Evolutionary conservation across 2,888 invertebrate genomes (phyloP).

Genomic region (Trissolcus japonicus): DNA sequence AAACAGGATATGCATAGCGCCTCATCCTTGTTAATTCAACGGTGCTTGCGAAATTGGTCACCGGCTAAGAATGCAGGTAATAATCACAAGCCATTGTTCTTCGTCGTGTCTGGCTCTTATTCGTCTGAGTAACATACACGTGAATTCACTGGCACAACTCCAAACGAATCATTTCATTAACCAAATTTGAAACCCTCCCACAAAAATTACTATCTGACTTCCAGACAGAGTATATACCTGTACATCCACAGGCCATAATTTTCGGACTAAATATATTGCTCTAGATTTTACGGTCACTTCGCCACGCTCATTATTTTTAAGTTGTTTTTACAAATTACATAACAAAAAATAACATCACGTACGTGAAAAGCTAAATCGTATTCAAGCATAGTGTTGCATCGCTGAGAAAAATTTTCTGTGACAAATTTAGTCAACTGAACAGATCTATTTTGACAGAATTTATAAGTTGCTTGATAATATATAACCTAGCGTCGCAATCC

Average conservation of each 20-base stretch:
- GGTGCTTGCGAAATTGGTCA: constrained; percentile 46
- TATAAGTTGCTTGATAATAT: no score
- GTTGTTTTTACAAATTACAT: no score
- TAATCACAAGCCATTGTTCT: constrained; percentile 45
- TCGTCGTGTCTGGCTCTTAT: constrained; percentile 35
- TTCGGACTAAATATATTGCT: neutral
- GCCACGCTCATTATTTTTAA: neutral
- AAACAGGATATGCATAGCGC: constrained; percentile 52
- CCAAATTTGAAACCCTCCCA: constrained; percentile 35
- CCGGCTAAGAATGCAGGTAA: constrained; percentile 46
- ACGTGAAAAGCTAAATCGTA: no score
- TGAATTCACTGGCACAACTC: constrained; percentile 29
- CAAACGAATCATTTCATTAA: constrained; percentile 45
- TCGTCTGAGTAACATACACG: constrained; percentile 24
- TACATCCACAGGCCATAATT: no score
- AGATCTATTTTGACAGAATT: no score
- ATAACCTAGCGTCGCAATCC: no score
- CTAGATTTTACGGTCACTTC: neutral
- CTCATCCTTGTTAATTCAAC: constrained; percentile 45
- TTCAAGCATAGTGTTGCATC: no score
- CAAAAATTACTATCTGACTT: constrained; percentile 10
- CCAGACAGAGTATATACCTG: no score
- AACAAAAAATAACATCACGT: no score
- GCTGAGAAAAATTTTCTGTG: no score
- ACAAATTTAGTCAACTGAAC: no score